Evolutionary conservation across 2,888 invertebrate genomes (phyloP).

Genomic region (Morpho achilles): DNA sequence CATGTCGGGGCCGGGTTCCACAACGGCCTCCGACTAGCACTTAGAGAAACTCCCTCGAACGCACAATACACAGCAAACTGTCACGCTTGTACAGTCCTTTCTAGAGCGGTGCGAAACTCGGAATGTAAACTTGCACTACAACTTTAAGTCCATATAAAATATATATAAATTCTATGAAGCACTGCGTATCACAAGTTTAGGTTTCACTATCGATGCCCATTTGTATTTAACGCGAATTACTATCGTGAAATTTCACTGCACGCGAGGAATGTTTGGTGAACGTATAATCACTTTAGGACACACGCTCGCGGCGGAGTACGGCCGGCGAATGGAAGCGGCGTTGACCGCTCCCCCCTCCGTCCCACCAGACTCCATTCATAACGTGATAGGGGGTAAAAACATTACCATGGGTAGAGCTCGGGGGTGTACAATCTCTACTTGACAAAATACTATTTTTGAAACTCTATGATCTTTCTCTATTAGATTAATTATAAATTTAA

Average conservation of each 20-base stretch:
- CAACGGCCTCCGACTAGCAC: conserved; percentile 58
- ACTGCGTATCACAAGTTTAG: conserved; percentile 64
- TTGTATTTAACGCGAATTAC: conserved; percentile 62
- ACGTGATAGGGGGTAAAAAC: conserved; percentile 61
- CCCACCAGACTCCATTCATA: conserved; percentile 61
- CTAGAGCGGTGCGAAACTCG: conserved; percentile 51
- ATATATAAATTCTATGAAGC: conserved; percentile 32
- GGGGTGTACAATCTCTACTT: conserved; percentile 39
- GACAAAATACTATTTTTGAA: not conserved
- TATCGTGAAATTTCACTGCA: conserved; percentile 66
- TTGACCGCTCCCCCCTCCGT: conserved; percentile 34
- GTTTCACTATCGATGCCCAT: conserved; percentile 71
- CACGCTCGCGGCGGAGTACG: conserved; percentile 47
- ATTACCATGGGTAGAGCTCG: conserved; percentile 36
- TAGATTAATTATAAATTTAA: no score
- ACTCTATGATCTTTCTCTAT: no score
- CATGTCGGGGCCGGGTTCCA: conserved; percentile 76
- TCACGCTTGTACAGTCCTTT: conserved; percentile 53
- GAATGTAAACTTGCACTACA: conserved; percentile 40
- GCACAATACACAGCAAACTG: conserved; percentile 48
- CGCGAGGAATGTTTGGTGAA: conserved; percentile 53
- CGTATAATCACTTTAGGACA: conserved; percentile 32
- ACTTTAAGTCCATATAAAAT: conserved; percentile 39
- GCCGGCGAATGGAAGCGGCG: conserved; percentile 63
- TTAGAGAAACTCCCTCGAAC: conserved; percentile 47